Evolutionary conservation across 2,888 invertebrate genomes (phyloP), one percentile per base, ranked within the genome.

Genomic region (Phaonia tiefii): DNA sequence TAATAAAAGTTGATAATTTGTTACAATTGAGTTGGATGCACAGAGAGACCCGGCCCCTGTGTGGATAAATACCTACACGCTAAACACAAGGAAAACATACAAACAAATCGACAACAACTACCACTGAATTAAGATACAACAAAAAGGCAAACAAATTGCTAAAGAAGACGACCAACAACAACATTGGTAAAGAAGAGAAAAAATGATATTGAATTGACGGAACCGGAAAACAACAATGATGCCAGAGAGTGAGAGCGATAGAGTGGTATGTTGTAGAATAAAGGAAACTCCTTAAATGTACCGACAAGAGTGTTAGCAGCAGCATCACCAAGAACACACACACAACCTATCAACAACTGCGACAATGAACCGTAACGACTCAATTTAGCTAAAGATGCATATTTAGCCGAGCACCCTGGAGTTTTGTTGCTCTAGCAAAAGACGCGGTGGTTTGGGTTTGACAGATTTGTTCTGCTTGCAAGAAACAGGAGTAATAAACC

Each of bases 401-500:
- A 75, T 81, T 77, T 81, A 77, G 80, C 5, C 15, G 17, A 71
- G 74, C 74, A 31, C 69, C 81, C 81, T 17, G 71, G 56, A 51
- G 78, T 69, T 75, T 77, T 75, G 81, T 81, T 81, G 78, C 75
- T 75, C 72, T 78, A 63, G 75, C 75, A 81, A 72, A 87, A 88
- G 5, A 11, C 20, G 22, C 42, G 42, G 37, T 42, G 81, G 74
- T 75, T 81, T 81, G 63, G 81, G 63, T 63, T 81, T 81, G 75
- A 75, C 67, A 49, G 75, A 81, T 81, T 81, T 72, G 81, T 81
- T 78, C 88, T 89, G 85, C 89, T 88, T 73, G 73, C 79, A 80
- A 76, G n/a, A 80, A 83, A 84, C 84, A 83, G 85, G 79, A 85
- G 85, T 85, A 84, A 85, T 84, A 85, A 89, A 88, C 89, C 89